Percentiles rank a stretch among this genome's conserved stretches.
These are phyloP conservation scores for Galleria mellonella DNA, from an alignment of 1,140 invertebrate genomes.

Conservation along the genomic window DNA sequence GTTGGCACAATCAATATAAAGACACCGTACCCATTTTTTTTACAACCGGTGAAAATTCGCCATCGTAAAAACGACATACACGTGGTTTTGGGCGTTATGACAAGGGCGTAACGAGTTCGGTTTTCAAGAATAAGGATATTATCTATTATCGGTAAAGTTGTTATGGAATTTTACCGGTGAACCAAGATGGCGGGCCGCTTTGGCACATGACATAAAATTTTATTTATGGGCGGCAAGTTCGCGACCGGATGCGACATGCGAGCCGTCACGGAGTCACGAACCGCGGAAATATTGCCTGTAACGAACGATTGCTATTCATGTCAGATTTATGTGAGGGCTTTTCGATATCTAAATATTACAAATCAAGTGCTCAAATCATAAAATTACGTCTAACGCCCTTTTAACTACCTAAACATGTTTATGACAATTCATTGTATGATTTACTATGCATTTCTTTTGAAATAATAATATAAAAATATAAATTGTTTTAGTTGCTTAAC, in stretches of 20 bases:
- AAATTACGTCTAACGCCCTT: too few species aligned
- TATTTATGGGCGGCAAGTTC: conserved; percentile 62
- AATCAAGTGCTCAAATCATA: neutral
- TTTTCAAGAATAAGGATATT: too few species aligned
- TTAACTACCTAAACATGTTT: too few species aligned
- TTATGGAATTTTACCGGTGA: conserved; percentile 26
- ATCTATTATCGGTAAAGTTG: conserved; percentile 19
- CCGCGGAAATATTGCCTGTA: conserved; percentile 43
- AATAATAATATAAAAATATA: too few species aligned
- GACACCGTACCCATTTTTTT: conserved; percentile 40
- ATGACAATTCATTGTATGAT: too few species aligned
- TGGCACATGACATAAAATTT: conserved; percentile 65
- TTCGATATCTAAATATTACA: neutral
- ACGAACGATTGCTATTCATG: conserved; percentile 62
- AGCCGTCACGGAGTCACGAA: conserved; percentile 62
- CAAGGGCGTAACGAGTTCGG: conserved; percentile 29
- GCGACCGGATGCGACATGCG: conserved; percentile 59
- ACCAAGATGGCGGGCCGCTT: conserved; percentile 50
- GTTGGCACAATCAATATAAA: conserved; percentile 66
- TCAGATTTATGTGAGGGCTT: conserved; percentile 32
- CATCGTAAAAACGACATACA: conserved; percentile 15
- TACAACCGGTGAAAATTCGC: conserved; percentile 29
- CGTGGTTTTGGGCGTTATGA: conserved; percentile 36
- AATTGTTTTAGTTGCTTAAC: too few species aligned
- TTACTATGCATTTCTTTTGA: too few species aligned